These are phyloP conservation scores for Schizothorax lantsangensis DNA, from an alignment of 2,797 vertebrate genomes.

Conservation along the genomic window DNA sequence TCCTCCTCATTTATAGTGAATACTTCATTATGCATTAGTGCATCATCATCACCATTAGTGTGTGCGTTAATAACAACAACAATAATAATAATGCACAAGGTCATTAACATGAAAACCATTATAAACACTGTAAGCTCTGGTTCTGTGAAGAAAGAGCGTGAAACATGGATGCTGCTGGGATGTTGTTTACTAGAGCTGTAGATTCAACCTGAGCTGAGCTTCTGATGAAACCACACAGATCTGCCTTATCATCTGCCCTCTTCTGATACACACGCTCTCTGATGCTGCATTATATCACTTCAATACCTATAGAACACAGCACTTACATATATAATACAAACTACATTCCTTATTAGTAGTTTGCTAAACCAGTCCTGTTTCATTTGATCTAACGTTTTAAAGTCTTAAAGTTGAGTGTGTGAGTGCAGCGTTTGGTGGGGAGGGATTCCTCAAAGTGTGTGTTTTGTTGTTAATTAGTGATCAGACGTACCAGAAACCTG, in stretches of 20 bases:
- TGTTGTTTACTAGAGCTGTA: background rate
- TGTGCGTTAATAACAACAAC: background rate
- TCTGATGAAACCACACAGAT: background rate
- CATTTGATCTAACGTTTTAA: background rate
- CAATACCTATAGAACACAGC: background rate
- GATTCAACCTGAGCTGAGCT: background rate
- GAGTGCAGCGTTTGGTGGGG: background rate
- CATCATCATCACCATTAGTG: background rate
- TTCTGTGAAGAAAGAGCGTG: background rate
- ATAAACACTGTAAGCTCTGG: background rate
- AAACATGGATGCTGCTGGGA: slow-evolving; percentile 11
- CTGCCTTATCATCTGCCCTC: background rate
- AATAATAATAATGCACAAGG: slow-evolving; percentile 10
- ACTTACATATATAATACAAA: background rate
- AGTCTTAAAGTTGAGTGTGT: background rate
- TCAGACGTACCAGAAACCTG: background rate
- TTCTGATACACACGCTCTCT: background rate
- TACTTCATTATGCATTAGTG: background rate
- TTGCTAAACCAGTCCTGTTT: background rate
- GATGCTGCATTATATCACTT: too few species aligned
- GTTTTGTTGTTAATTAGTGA: background rate
- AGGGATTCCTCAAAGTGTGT: background rate
- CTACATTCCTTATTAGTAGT: background rate
- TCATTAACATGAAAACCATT: background rate
- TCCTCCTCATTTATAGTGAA: background rate